These are phyloP conservation scores for Chirona hameri DNA, from an alignment of 2,888 invertebrate species.

Conservation along the genomic window DNA sequence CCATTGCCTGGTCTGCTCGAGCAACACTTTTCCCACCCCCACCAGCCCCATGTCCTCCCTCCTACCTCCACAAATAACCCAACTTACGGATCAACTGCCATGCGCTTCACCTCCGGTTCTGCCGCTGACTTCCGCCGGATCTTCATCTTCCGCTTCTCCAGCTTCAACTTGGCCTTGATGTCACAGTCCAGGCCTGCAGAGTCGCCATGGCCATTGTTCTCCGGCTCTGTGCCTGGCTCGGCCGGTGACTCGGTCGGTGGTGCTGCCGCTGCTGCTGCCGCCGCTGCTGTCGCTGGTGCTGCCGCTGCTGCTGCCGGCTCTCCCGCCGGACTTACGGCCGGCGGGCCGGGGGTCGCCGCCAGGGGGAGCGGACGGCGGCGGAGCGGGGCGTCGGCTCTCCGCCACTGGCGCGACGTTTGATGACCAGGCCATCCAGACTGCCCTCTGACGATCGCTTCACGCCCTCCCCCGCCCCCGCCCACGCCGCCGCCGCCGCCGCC, in stretches of 20 bases:
- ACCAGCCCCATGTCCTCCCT: too few relatives aligned
- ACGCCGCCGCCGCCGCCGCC: too few relatives aligned
- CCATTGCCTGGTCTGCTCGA: too few relatives aligned
- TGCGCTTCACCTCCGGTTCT: background rate
- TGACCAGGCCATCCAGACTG: background rate
- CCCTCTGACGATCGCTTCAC: background rate
- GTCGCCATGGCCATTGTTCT: background rate
- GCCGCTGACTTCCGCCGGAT: background rate
- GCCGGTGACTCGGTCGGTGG: background rate
- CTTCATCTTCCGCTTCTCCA: constrained; percentile 6
- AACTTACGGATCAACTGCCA: background rate
- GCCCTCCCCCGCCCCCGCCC: too few relatives aligned
- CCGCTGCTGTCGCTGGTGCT: background rate
- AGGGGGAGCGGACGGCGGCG: background rate
- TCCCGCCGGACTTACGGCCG: background rate
- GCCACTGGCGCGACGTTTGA: background rate
- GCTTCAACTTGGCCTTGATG: background rate
- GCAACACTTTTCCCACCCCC: too few relatives aligned
- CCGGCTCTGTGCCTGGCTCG: background rate
- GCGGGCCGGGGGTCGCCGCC: background rate
- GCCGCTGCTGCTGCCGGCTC: background rate
- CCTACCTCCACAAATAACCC: background rate
- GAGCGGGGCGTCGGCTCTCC: background rate
- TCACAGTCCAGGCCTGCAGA: background rate
- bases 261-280: background rate